Evolutionary conservation across 2,888 invertebrate genomes (phyloP).

Genomic region (Acanthosepion pharaonis): DNA sequence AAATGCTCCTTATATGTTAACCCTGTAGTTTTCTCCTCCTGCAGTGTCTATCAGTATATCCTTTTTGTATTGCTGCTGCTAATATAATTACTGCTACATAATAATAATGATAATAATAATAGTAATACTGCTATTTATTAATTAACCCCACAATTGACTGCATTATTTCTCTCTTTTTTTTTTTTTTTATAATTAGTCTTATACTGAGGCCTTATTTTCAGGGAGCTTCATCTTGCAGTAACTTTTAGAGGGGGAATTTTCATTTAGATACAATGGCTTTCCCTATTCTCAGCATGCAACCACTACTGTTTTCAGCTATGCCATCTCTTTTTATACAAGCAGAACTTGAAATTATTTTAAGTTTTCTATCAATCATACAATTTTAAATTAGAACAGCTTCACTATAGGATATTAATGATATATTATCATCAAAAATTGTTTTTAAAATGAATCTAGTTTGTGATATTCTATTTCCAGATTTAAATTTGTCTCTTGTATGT

Average conservation of each 20-base stretch:
- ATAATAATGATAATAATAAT: background rate
- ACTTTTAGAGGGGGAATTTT: background rate
- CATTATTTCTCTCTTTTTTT: background rate
- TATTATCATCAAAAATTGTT: too few species aligned
- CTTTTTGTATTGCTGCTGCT: background rate
- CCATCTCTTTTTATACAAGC: background rate
- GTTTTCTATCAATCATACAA: too few species aligned
- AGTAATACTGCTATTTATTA: background rate
- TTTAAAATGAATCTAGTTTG: too few species aligned
- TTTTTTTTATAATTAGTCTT: background rate
- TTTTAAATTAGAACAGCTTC: too few species aligned
- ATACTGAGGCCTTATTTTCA: background rate
- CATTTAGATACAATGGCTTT: background rate
- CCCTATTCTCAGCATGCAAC: background rate
- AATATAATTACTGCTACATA: background rate
- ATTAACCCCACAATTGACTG: background rate
- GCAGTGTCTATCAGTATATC: background rate
- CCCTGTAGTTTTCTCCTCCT: background rate
- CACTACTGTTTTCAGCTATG: background rate
- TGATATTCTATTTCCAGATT: too few species aligned
- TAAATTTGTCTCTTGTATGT: too few species aligned
- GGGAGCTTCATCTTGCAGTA: background rate
- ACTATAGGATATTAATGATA: too few species aligned
- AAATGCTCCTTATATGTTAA: background rate
- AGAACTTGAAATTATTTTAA: too few species aligned